Evolutionary conservation across 2,797 vertebrate genomes (phyloP).

Genomic region (Brachymystax lenok): DNA sequence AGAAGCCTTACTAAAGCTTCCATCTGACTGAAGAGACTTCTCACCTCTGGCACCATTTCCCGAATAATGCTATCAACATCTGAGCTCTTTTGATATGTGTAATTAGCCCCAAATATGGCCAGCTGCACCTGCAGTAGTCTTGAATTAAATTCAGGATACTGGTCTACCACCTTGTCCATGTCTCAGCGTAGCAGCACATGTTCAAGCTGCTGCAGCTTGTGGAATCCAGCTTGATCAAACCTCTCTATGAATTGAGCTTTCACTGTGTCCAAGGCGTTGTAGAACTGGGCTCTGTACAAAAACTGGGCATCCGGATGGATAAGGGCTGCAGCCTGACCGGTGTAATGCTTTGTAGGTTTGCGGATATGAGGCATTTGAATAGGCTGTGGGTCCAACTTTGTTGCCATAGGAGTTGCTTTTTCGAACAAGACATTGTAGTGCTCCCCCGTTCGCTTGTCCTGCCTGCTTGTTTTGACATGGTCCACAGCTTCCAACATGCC

Average conservation of each 20-base stretch:
- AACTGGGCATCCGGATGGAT: too few species aligned
- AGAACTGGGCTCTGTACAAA: too few species aligned
- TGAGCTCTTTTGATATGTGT: conserved; percentile 6
- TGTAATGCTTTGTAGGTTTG: not conserved
- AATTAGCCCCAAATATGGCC: conserved; percentile 15
- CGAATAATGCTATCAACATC: conserved; percentile 3
- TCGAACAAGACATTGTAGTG: not conserved
- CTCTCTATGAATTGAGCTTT: too few species aligned
- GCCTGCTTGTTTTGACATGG: conserved; percentile 5
- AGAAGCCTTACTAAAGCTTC: conserved; percentile 15
- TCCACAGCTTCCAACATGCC: conserved; percentile 2
- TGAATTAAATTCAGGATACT: conserved; percentile 21
- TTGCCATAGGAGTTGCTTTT: conserved; percentile 8
- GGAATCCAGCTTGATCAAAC: too few species aligned
- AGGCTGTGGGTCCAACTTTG: conserved; percentile 9
- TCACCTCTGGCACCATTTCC: conserved; percentile 17
- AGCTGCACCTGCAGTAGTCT: conserved; percentile 5
- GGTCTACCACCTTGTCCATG: conserved; percentile 4
- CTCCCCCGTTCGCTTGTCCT: conserved; percentile 19
- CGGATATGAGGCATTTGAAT: conserved; percentile 9
- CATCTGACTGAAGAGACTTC: conserved; percentile 15
- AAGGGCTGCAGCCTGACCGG: too few species aligned
- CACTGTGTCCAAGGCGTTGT: too few species aligned
- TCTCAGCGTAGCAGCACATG: conserved; percentile 6
- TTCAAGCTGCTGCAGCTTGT: not conserved